Evolutionary conservation across 2,888 invertebrate species (phyloP), one percentile per base, ranked within the genome.

Genomic region (Xanthostigma xanthostigma): DNA sequence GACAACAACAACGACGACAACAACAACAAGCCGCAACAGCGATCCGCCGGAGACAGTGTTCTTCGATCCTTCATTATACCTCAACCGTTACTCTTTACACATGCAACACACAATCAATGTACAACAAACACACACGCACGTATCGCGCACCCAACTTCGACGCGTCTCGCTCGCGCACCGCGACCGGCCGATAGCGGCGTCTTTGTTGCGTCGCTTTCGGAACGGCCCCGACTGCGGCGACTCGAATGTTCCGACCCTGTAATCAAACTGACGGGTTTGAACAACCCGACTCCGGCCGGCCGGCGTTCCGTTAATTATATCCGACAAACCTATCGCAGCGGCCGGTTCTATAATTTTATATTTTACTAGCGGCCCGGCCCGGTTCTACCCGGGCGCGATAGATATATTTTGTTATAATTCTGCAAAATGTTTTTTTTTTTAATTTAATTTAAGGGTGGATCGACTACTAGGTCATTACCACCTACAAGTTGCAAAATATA

Each of bases 91-190:
- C 27, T 27, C 27, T 27, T 6, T 27, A 27, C 27, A 27, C 27
- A 27, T 27, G 6, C 27, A 27, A 27, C 27, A 27, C 6, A 27
- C 27, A 27, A 27, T 27, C 27, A 27, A 27, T 27, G 27, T 27
- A 27, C 6, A 6, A 27, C 27, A 27, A 27, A 27, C 27, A 27
- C 27, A 27, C 27, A 27, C 69, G 58, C 64, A 55, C 53, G 27
- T 6, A 27, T 27, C 27, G 68, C 71, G 73, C 66, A 63, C 62
- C 57, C 58, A 55, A 51, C 38, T 13, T 40, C 49, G 42, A 48
- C 50, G 52, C 40, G 38, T 51, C 48, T 50, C 52, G 44, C 49
- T 45, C 41, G 49, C 51, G 50, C 54, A 48, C 37, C 51, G 52
- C 56, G 54, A 54, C 36, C 51, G 41, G 38, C 39, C 42, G 36